A percentile compares a stretch with the other conserved stretches of the same genome.
Conservation (phyloP, 2,888 invertebrate genomes). For the Melieria omissa region DNA sequence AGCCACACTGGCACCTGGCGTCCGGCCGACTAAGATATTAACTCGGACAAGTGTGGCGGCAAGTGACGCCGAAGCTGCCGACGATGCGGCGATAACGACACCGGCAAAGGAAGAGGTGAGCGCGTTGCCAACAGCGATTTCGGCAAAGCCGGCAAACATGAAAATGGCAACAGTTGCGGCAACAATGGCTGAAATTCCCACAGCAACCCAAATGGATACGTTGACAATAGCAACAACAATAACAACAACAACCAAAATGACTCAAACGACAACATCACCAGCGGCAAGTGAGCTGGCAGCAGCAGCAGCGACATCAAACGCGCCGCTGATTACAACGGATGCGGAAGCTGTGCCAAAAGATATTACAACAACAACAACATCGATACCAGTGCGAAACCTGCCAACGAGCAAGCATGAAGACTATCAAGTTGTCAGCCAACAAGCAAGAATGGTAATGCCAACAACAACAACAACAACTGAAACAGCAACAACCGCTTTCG, state of each 20-base stretch:
- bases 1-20: background rate
- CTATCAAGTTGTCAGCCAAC: background rate
- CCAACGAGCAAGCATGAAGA: background rate
- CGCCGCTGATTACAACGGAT: constrained; percentile 36
- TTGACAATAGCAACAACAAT: background rate
- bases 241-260: constrained; percentile 2
- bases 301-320: constrained; percentile 10
- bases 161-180: background rate
- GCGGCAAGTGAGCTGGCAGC: background rate
- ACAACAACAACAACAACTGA: constrained; percentile 5
- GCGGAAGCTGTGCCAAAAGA: constrained; percentile 22
- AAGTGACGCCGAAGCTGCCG: background rate
- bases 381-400: background rate
- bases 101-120: constrained; percentile 3
- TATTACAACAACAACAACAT: constrained; percentile 2
- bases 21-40: background rate
- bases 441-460: constrained; percentile 6
- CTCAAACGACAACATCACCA: constrained; percentile 18
- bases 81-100: background rate
- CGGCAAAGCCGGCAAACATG: constrained; percentile 17
- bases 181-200: constrained; percentile 1
- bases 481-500: constrained; percentile 6
- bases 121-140: constrained; percentile 6
- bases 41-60: background rate
- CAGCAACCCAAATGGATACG: background rate